Conservation (phyloP, 1,140 invertebrate genomes). For the Hetaerina americana region DNA sequence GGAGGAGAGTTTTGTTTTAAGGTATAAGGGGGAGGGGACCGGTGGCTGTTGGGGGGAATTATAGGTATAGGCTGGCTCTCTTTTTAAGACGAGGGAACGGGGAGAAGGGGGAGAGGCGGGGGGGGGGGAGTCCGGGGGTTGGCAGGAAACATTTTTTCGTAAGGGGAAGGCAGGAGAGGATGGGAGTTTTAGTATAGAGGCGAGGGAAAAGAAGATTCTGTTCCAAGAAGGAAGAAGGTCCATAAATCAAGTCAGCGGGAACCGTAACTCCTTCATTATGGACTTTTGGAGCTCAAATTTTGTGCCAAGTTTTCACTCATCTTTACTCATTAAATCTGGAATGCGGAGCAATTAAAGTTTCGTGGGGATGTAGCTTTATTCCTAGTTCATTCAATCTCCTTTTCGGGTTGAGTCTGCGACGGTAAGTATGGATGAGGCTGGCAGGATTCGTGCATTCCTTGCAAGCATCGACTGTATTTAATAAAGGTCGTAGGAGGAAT, state of each 20-base stretch:
- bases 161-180: no score
- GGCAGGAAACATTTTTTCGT: no score
- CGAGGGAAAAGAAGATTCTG: not conserved
- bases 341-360: not conserved
- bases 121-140: not conserved
- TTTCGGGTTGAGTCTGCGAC: no score
- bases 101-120: not conserved
- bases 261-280: not conserved
- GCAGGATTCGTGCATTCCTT: no score
- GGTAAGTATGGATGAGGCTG: no score
- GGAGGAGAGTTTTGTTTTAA: not conserved
- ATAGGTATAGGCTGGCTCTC: no score
- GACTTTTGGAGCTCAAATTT: not conserved
- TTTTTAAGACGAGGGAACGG: no score
- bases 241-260: not conserved
- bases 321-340: not conserved
- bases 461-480: no score
- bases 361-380: not conserved
- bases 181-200: no score
- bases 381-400: not conserved
- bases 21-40: not conserved
- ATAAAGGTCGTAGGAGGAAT: no score
- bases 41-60: not conserved
- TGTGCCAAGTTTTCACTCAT: not conserved
- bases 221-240: not conserved